Evolutionary conservation across 92 coral and sea anemone genomes (phyloP), one percentile per base, ranked within the genome.

Genomic region (Epizoanthus illoricatus): DNA sequence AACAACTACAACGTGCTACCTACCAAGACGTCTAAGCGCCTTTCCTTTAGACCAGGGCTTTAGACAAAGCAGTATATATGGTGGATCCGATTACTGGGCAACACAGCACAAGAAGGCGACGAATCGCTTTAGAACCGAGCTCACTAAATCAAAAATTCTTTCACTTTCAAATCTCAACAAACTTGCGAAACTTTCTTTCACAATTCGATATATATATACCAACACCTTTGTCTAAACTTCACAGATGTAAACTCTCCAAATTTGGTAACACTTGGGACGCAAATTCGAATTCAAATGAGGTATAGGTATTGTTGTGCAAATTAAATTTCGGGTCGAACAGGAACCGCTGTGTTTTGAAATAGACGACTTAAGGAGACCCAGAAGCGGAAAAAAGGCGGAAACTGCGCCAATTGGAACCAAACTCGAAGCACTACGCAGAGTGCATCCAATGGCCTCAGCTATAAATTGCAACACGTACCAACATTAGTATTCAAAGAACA

Each of bases 151-250:
- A 45, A 45, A 7, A 52, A 5, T 13, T 52, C 16, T 52, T 52
- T 52, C 9, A 52, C 56, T 52, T 52, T 52, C 15, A 11, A 52
- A 12, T 52, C 56, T 45, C n/a, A 33, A 24, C 17, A 28, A 67
- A 39, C 69, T 75, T 40, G 39, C 69, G 82, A 78, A 78, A 78
- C 82, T 43, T 28, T 78, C 72, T 78, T 78, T 21, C 82, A 78
- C 82, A 78, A 62, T 78, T 41, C 7, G 4, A 7, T 20, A 61
- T 71, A 45, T 16, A 7, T 2, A 2, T 1, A 28, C 36, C 36
- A 1, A 28, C 36, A 28, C 36, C 65, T 63, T 58, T 20, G 65
- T 62, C 62, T 70, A 78, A 63, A 78, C 72, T 78, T 40, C 59
- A 63, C 72, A 47, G 20, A 59, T 43, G 82, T 63, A 59, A 78